Base-by-base conservation (phyloP, 2,113 vertebrate species). In the Tetrax tetrax region DNA sequence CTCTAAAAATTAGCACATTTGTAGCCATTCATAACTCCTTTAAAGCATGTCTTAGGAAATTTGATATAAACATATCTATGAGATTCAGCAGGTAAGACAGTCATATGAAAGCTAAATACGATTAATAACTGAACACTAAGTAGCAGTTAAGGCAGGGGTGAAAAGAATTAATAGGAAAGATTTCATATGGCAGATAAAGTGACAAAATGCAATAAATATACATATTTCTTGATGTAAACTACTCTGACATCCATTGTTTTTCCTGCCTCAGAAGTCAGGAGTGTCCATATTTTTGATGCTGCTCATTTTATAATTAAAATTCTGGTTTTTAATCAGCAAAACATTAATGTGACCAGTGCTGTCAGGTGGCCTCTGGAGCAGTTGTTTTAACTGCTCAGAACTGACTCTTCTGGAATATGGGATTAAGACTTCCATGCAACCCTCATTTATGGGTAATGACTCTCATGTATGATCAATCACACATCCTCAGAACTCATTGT, bases 61-160 rank as follows among this genome's bases (percentile, higher is more conserved):
- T 69, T 95, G 19, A 96, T 96, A 89, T 71, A 9, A 77, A 35
- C 90, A 94, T 84, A 96, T 57, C 79, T 70, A 96, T 93, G 74
- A 97, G 82, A 95, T 90, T 97, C 71, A 92, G 85, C 77, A 95
- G 84, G 18, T 95, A 88, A 95, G 74, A 96, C 53, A 96, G 43
- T 69, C 70, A 96, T 80, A 98, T 69, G 86, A 96, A 95, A 78
- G 90, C 70, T 96, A 96, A 90, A 80, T 91, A 43, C 65, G 47
- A 89, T 74, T 92, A 96, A 87, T 74, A 96, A 95, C 87, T 86
- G 68, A 93, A 87, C 59, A 78, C 54, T 95, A 97, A 80, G 54
- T 59, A 96, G 94, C 94, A 97, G 69, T 98, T 98, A 98, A 98
- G 98, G 98, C 97, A 98, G 92, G 37, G 37, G 82, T 97, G 90